phyloP scores from a whole-genome alignment of 2,888 invertebrate species.

The Oithona nana region DNA sequence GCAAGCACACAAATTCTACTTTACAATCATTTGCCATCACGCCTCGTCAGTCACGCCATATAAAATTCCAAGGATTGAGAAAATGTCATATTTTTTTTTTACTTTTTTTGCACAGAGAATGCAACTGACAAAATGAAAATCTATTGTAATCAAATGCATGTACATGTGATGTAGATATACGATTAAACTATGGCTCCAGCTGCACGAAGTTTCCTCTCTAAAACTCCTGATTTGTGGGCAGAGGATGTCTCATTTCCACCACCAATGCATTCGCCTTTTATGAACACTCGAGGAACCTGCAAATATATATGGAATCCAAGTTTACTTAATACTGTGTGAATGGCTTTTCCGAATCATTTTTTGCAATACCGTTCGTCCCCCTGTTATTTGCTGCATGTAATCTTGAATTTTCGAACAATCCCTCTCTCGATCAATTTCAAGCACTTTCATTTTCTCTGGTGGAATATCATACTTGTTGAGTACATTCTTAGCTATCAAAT shows the following conservation, averaged over 20 bases:
- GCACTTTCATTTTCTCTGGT: constrained; percentile 22
- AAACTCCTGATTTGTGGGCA: constrained; percentile 47
- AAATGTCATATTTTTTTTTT: too few species aligned
- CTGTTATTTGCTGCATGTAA: constrained; percentile 55
- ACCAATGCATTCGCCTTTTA: constrained; percentile 72
- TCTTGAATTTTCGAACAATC: constrained; percentile 60
- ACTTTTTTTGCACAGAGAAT: too few species aligned
- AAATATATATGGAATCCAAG: too few species aligned
- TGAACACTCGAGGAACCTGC: constrained; percentile 83
- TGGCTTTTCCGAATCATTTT: too few species aligned
- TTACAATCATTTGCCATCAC: too few species aligned
- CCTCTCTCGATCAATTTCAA: constrained; percentile 60
- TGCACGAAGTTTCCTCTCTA: constrained; percentile 27
- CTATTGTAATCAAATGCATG: too few species aligned
- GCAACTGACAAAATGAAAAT: too few species aligned
- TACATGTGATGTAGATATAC: too few species aligned
- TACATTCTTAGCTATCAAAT: constrained; percentile 49
- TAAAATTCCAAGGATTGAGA: too few species aligned
- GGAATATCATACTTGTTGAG: constrained; percentile 8
- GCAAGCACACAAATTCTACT: too few species aligned
- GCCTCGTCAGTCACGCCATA: too few species aligned
- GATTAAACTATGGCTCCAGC: constrained; percentile 10
- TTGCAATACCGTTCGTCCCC: constrained; percentile 56
- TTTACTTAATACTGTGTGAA: too few species aligned
- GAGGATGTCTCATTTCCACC: constrained; percentile 74